Base-by-base conservation (phyloP, 2,888 invertebrate genomes). In the Caenorhabditis macrosperma region DNA sequence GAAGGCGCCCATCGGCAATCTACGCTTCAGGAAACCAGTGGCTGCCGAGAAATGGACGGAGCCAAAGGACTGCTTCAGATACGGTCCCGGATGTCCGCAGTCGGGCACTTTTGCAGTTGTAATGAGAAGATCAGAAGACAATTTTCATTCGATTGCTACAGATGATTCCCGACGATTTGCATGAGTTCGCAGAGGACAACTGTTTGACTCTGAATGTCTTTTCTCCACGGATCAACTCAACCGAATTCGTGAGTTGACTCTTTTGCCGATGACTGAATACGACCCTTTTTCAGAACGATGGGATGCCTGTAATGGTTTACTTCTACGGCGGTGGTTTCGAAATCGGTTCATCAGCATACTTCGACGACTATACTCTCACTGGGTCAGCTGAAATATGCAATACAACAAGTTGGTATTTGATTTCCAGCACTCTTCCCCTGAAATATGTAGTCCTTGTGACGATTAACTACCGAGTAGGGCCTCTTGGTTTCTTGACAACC, bases 381-480 rank as follows among this genome's bases (percentile, higher is more conserved):
- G 78, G 84, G 48, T n/a, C n/a, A n/a, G n/a, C n/a, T n/a, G n/a
- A n/a, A n/a, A n/a, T n/a, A n/a, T n/a, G n/a, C n/a, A n/a, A n/a
- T n/a, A n/a, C n/a, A n/a, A n/a, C n/a, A n/a, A n/a, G n/a, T n/a
- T n/a, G n/a, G n/a, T n/a, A n/a, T n/a, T n/a, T n/a, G n/a, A n/a
- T n/a, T n/a, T n/a, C n/a, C n/a, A n/a, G n/a, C n/a, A 86, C 85
- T 17, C 64, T 88, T 24, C 88, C 88, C 41, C 20, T 71, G 28
- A 85, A 84, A 64, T 87, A 85, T 46, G 83, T 88, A 1, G 50
- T 88, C 28, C 84, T 85, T n/a, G 86, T 86, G 26, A 82, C 86
- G 1, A 68, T 87, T 41, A 84, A 86, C 63, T 88, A 88, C 54
- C 84, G 88, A 1, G 78, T 88, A 1, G 88, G 88, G 9, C 57